These are phyloP conservation scores for Microplitis manilae DNA, from an alignment of 2,888 invertebrate genomes.

Conservation along the genomic window DNA sequence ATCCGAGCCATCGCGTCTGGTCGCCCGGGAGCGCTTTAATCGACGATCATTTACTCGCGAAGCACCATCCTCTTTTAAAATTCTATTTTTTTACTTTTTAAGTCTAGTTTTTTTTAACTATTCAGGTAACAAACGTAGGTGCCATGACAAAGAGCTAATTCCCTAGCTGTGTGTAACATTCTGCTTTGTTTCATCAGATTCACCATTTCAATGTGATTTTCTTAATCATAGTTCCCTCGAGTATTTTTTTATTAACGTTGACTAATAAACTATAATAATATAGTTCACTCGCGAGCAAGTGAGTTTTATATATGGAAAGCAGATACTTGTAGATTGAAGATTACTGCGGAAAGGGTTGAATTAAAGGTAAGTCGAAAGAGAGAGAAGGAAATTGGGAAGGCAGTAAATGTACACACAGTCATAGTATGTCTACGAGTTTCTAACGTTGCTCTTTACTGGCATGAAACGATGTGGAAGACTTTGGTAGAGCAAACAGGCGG, in stretches of 20 bases:
- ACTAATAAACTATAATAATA: neutral
- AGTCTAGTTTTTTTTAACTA: slow-evolving; percentile 25
- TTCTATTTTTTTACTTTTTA: slow-evolving; percentile 42
- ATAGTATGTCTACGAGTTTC: slow-evolving; percentile 21
- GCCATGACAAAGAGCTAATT: slow-evolving; percentile 34
- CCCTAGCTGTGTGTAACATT: slow-evolving; percentile 3
- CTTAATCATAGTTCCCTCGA: neutral
- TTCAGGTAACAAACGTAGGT: slow-evolving; percentile 26
- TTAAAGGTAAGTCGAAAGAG: slow-evolving; percentile 51
- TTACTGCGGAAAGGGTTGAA: slow-evolving; percentile 52
- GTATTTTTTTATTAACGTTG: neutral
- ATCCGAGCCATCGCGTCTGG: slow-evolving; percentile 55
- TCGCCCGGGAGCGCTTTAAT: slow-evolving; percentile 63
- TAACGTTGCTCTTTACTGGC: neutral
- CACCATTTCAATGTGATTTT: neutral
- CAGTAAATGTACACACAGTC: slow-evolving; percentile 17
- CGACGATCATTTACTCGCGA: slow-evolving; percentile 66
- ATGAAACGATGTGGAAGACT: slow-evolving; percentile 29
- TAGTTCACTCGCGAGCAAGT: slow-evolving; percentile 44
- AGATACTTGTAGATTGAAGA: slow-evolving; percentile 25
- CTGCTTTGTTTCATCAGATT: neutral
- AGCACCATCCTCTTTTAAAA: slow-evolving; percentile 37
- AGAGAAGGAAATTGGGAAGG: slow-evolving; percentile 15
- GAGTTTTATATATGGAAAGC: slow-evolving; percentile 10
- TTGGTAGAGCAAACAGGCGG: slow-evolving; percentile 53